Base-by-base conservation (phyloP, 2,797 vertebrate species). In the Hydrolagus colliei region DNA sequence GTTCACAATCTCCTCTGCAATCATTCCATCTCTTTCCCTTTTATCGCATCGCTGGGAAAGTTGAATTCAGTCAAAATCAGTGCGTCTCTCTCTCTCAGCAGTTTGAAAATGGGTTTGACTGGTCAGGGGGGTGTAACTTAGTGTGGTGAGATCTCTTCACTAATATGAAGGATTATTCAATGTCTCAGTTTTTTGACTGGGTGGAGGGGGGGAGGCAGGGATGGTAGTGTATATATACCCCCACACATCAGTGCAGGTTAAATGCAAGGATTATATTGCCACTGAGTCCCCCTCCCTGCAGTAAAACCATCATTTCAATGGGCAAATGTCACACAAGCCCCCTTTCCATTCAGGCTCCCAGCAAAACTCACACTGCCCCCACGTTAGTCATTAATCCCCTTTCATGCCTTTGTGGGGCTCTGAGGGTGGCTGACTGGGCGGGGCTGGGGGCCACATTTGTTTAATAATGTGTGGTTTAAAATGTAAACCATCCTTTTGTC, bases 401-500 rank as follows among this genome's bases (percentile, higher is more conserved):
- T 65, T 73, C 89, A 86, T 59, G 77, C 86, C 87, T 88, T 87
- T 0, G 0, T 61, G 87, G 87, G 0, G 18, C 86, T 67, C 86
- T 84, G 71, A 27, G 35, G n/a, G 32, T 77, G 73, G 41, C 16
- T 65, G 67, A 22, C 85, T 63, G 59, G 59, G 32, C 10, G 35
- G 73, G 32, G 62, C 41, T 32, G 72, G 27, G 12, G 61, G 4
- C 62, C 13, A 59, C 68, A 74, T 77, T 0, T 86, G 1, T 87
- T 86, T 14, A 41, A 68, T 88, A 74, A 85, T 76, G 86, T 86
- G 88, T 85, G 86, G 85, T 88, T 89, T 90, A 86, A 88, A 88
- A 86, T 89, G 88, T 90, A 90, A 90, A 85, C 90, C 63, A 88
- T 87, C 84, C 88, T 89, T 52, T 90, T 91, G 88, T 88, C 88